A percentile compares a stretch with the other conserved stretches of the same genome.
Evolutionary conservation across 2,888 invertebrate species (phyloP).

Genomic region (Cephus pygmeus): DNA sequence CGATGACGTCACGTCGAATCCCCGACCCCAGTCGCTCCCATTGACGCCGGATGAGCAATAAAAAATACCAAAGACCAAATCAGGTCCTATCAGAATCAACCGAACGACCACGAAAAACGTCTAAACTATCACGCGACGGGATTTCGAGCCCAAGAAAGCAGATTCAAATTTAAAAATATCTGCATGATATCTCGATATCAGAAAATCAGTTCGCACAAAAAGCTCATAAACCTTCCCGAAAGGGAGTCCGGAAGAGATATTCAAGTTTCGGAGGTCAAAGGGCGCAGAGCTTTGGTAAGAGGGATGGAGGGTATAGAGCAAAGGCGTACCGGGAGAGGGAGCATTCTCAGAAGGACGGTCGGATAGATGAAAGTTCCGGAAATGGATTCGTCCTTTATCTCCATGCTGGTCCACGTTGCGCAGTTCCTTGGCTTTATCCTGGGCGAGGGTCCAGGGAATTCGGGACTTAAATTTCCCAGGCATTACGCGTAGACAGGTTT

Average conservation of each 20-base stretch:
- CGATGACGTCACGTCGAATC: too few relatives aligned
- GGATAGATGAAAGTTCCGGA: slow-evolving; percentile 4
- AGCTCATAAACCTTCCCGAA: neutral
- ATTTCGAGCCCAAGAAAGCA: neutral
- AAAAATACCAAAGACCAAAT: neutral
- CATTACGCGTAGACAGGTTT: neutral
- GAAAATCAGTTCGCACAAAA: neutral
- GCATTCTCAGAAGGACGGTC: neutral
- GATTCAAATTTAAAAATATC: neutral
- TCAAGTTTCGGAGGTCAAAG: neutral
- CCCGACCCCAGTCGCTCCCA: too few relatives aligned
- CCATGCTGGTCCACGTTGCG: neutral
- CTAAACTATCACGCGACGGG: neutral
- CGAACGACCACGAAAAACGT: neutral
- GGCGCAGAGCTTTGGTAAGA: neutral
- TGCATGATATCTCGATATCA: neutral
- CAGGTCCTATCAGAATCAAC: neutral
- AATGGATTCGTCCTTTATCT: neutral
- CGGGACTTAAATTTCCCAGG: neutral
- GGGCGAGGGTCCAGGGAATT: neutral
- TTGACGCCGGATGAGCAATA: too few relatives aligned
- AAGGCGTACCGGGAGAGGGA: neutral
- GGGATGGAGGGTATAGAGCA: neutral
- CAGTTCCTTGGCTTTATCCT: neutral
- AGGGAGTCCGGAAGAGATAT: neutral